Base-by-base conservation (phyloP, 2,888 invertebrate species). In the Cylindroiulus punctatus region DNA sequence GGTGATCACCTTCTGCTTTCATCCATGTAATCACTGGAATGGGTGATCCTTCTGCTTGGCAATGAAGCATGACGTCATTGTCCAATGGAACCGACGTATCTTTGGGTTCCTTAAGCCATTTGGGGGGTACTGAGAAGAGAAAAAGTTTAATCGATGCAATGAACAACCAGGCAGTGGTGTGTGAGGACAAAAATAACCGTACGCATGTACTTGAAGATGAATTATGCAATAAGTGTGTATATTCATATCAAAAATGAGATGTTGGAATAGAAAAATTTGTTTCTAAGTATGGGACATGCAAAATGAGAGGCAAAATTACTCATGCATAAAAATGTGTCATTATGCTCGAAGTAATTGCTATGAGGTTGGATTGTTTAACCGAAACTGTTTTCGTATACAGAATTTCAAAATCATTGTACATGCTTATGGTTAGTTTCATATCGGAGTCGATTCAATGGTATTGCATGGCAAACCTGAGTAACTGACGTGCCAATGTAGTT, bases 1-100 rank as follows among this genome's bases (percentile, higher is more conserved):
- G 57, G 7, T 57, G 57, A 57, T 57, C 52, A 85, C 88, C 88
- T 86, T 88, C 88, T 84, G 87, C 87, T 88, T 88, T 86, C 86
- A 86, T 86, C 86, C 86, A 86, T 44, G 86, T 86, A 32, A 86
- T 86, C 19, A 52, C 36, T n/a, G 86, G 86, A 30, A 36, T 40
- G 19, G 86, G 86, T 10, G 85, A 86, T 36, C 86, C 86, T 57
- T 86, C 86, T 44, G 86, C 84, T 57, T 86, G 86, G 81, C 86
- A 86, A 65, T 86, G 84, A 44, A 86, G 40, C 14, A 81, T 81
- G 84, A 86, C 81, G 81, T 86, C 86, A 52, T 86, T 47, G 19
- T 81, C 85, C 42, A 86, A 47, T 26, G 85, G 47, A 47, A 86
- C 86, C 17, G 86, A 86, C 22, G 86, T 86, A 22, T 86, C 86